These are phyloP conservation scores for Chaenogobius annularis DNA, from an alignment of 2,113 vertebrate genomes.

Conservation along the genomic window DNA sequence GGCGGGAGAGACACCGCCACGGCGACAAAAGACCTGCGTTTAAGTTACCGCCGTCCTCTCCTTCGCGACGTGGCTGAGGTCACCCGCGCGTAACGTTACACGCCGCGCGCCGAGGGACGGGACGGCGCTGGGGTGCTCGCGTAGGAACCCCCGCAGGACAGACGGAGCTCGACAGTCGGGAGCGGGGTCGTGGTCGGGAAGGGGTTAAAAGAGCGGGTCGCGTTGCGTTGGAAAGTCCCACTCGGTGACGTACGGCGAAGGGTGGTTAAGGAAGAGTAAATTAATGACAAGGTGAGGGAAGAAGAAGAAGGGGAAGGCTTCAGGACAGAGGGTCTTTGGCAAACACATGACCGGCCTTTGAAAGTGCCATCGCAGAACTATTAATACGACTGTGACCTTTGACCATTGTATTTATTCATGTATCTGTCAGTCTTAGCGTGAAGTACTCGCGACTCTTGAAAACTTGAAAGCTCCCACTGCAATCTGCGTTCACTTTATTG, in stretches of 20 bases:
- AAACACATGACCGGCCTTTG: too few relatives aligned
- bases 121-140: background rate
- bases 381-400: background rate
- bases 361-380: too few relatives aligned
- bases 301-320: constrained; percentile 4
- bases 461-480: too few relatives aligned
- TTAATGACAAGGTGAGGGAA: constrained; percentile 75
- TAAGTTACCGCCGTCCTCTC: constrained; percentile 36
- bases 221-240: constrained; percentile 75
- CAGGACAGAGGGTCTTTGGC: too few relatives aligned
- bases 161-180: background rate
- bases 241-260: constrained; percentile 57
- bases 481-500: too few relatives aligned
- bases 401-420: too few relatives aligned
- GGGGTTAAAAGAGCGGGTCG: constrained; percentile 62
- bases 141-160: background rate
- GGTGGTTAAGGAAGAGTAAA: constrained; percentile 72
- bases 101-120: constrained; percentile 24
- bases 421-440: too few relatives aligned
- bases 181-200: constrained; percentile 38
- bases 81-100: constrained; percentile 53
- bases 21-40: constrained; percentile 56
- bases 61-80: constrained; percentile 46
- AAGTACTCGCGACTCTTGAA: too few relatives aligned
- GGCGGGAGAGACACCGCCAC: constrained; percentile 16